phyloP scores from a whole-genome alignment of 2,888 invertebrate species.

The Cerastis leucographa region DNA sequence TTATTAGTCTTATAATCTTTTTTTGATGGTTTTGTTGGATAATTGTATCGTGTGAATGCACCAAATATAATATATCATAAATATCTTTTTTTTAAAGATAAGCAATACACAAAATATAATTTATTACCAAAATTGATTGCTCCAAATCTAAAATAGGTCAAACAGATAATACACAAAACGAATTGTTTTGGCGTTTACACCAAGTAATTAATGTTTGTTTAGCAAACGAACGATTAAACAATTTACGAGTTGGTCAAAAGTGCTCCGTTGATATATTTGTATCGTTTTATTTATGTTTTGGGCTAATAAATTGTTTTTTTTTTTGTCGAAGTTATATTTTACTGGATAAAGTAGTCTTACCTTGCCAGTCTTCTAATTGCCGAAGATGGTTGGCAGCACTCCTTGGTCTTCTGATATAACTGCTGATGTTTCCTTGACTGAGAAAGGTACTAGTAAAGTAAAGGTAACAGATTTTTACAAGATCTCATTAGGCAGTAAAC shows the following conservation, averaged over 20 bases:
- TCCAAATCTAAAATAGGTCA: slow-evolving; percentile 69
- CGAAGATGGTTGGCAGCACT: not conserved
- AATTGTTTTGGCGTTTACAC: slow-evolving; percentile 69
- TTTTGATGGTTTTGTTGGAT: not conserved
- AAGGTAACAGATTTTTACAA: not conserved
- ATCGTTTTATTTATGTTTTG: slow-evolving; percentile 48
- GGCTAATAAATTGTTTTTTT: slow-evolving; percentile 46
- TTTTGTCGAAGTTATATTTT: slow-evolving; percentile 32
- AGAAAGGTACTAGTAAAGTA: not conserved
- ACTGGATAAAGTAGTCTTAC: slow-evolving; percentile 11
- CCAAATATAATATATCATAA: slow-evolving; percentile 15
- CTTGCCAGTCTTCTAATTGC: too few relatives aligned
- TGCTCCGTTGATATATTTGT: slow-evolving; percentile 56
- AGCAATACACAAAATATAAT: slow-evolving; percentile 54
- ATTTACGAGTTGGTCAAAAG: slow-evolving; percentile 63
- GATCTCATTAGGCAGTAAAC: not conserved
- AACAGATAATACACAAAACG: slow-evolving; percentile 70
- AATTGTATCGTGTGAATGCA: not conserved
- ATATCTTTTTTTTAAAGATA: slow-evolving; percentile 40
- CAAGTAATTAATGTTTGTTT: slow-evolving; percentile 67
- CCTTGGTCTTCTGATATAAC: not conserved
- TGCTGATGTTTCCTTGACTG: not conserved
- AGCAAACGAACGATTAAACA: slow-evolving; percentile 65
- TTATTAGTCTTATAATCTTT: not conserved
- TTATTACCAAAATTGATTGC: slow-evolving; percentile 67